Percentiles rank a stretch among this genome's conserved stretches.
Conservation (phyloP, 2,797 vertebrate species). For the Dendrocincla fuliginosa region DNA sequence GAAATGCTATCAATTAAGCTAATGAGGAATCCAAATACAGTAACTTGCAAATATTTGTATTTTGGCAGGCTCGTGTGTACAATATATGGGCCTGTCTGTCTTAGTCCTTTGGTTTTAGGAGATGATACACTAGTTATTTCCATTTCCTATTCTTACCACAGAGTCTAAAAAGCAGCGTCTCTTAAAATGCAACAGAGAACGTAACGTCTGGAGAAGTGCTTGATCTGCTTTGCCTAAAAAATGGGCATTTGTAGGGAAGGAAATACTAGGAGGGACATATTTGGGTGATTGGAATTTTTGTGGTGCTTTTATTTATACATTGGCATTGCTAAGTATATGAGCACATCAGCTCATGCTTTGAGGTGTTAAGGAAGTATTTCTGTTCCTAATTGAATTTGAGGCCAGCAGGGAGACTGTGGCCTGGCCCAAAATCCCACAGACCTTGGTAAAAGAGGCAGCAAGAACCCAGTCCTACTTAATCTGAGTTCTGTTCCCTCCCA, state of each 20-base stretch:
- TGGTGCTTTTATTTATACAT: background rate
- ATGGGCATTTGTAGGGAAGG: background rate
- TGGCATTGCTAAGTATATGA: background rate
- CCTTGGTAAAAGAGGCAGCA: background rate
- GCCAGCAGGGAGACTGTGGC: background rate
- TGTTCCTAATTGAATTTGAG: background rate
- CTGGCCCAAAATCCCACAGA: background rate
- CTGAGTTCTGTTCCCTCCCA: background rate
- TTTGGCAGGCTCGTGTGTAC: background rate
- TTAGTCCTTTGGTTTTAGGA: background rate
- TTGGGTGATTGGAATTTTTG: background rate
- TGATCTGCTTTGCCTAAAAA: background rate
- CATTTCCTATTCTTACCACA: background rate
- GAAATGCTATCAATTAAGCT: background rate
- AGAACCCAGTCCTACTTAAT: background rate
- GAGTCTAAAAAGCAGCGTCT: background rate
- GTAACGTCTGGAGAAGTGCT: background rate
- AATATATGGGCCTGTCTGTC: background rate
- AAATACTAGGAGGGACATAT: background rate
- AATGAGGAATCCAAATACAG: constrained; percentile 14
- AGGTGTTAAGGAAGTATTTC: background rate
- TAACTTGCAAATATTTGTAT: background rate
- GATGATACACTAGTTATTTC: background rate
- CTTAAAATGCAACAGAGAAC: background rate
- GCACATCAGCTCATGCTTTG: background rate